Evolutionary conservation across 2,113 vertebrate species (phyloP), one percentile per base, ranked within the genome.

Genomic region (Cisticola juncidis): DNA sequence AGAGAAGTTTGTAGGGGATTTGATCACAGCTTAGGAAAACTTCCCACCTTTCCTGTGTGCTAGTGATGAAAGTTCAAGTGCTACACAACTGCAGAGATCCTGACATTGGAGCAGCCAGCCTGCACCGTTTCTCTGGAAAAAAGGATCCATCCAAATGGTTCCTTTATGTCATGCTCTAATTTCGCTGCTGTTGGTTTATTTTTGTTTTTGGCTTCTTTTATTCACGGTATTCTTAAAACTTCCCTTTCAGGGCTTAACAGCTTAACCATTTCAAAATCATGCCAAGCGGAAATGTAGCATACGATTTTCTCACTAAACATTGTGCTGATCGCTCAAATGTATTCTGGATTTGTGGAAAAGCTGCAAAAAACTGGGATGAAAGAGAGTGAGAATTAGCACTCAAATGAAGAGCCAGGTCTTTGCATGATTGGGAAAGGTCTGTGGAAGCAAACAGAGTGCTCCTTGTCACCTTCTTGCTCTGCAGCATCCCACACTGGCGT

Each of bases 241-340:
- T 95, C 85, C 77, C 83, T 95, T 97, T 95, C 95, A 94, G 88
- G 92, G 94, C 90, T 95, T 96, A 97, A 81, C 94, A 91, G 95
- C 94, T 95, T 95, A 94, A 94, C 97, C 91, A 57, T 94, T 97
- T 95, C 86, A 81, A 97, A 97, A 80, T 95, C 91, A 70, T 81
- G 94, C 95, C 94, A 94, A 97, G 93, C 56, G 82, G 95, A 96
- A 95, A 96, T 57, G 84, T 83, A 83, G 94, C 88, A 79, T 69
- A 84, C 77, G 65, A 87, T 95, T 97, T 95, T 81, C 88, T 96
- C 48, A 6, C 91, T 88, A n/a, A 88, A 88, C 88, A 92, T 95
- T 96, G 94, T 96, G 96, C 93, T 96, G 96, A 96, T 90, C 26
- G 1, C 92, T 94, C 92, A 88, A 87, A 85, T 94, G 95, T 78